A percentile compares a stretch with the other conserved stretches of the same genome.
phyloP scores from a whole-genome alignment of 2,888 invertebrate species.

The Linnaemya vulpina region DNA sequence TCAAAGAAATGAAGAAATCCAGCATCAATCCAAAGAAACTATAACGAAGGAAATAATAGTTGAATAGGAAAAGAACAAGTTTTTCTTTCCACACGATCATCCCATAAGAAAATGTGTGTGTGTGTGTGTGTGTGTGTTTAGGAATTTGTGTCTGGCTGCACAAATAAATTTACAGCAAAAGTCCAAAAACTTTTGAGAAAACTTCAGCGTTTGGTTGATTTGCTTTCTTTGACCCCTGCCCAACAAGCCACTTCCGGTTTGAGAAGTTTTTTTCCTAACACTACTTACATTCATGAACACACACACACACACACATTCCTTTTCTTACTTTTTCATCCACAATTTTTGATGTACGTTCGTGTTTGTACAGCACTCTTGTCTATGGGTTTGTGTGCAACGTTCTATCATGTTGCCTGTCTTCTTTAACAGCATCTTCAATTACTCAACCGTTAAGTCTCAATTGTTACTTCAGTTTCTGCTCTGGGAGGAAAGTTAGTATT shows the following conservation, averaged over 20 bases:
- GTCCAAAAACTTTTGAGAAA: slow-evolving; percentile 33
- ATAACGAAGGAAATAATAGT: background rate
- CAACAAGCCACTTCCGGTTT: slow-evolving; percentile 57
- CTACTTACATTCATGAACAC: background rate
- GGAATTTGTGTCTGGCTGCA: slow-evolving; percentile 27
- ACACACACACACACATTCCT: background rate
- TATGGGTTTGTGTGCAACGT: background rate
- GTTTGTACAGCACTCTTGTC: background rate
- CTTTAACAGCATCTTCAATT: slow-evolving; percentile 66
- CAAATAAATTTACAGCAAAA: slow-evolving; percentile 10
- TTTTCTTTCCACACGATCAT: slow-evolving; percentile 17
- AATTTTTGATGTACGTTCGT: slow-evolving; percentile 5
- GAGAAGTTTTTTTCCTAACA: slow-evolving; percentile 3
- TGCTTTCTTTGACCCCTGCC: slow-evolving; percentile 58
- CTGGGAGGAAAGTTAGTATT: background rate
- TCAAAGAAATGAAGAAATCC: slow-evolving; percentile 14
- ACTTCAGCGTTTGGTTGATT: slow-evolving; percentile 54
- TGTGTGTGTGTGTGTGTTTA: too few species aligned
- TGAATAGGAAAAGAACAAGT: slow-evolving; percentile 25
- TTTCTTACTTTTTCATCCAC: background rate
- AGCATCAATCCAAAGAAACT: slow-evolving; percentile 6
- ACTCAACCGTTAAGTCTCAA: slow-evolving; percentile 70
- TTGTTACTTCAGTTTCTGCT: slow-evolving; percentile 48
- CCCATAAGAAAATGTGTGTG: slow-evolving; percentile 29
- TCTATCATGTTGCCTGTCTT: slow-evolving; percentile 58